phyloP scores from a whole-genome alignment of 1,140 invertebrate species.

The Caenorhabditis inopinata region DNA sequence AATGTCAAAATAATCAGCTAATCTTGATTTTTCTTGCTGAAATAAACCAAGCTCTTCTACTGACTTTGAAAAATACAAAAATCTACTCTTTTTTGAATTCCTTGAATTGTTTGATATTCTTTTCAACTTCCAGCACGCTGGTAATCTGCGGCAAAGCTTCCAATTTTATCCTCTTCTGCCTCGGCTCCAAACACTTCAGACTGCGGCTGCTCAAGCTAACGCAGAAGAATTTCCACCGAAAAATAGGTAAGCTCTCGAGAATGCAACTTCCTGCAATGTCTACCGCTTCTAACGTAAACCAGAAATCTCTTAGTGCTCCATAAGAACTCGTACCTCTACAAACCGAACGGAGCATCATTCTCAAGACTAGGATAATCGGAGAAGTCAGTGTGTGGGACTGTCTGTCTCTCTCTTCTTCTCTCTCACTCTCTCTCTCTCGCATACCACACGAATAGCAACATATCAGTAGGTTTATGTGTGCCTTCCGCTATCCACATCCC shows the following conservation, averaged over 20 bases:
- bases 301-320: slow-evolving; percentile 4
- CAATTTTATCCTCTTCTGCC: slow-evolving; percentile 64
- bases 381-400: too few relatives aligned
- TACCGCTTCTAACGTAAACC: slow-evolving; percentile 7
- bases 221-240: slow-evolving; percentile 61
- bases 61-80: neutral
- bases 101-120: neutral
- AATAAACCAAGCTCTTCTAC: too few relatives aligned
- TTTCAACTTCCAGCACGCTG: slow-evolving; percentile 57
- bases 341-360: slow-evolving; percentile 19
- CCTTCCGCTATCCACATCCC: too few relatives aligned
- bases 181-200: slow-evolving; percentile 64
- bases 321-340: slow-evolving; percentile 27
- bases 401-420: too few relatives aligned
- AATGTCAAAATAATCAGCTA: too few relatives aligned
- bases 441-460: neutral
- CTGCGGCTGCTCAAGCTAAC: slow-evolving; percentile 57
- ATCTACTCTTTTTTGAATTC: neutral
- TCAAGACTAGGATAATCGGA: slow-evolving; percentile 2
- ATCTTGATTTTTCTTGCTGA: too few relatives aligned
- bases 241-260: slow-evolving; percentile 47
- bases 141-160: slow-evolving; percentile 63
- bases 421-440: too few relatives aligned
- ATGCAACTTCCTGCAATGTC: neutral
- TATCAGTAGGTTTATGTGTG: slow-evolving; percentile 29